Percentiles rank a stretch among this genome's conserved stretches.
Conservation (phyloP, 2,113 vertebrate genomes). For the Brachyistius frenatus region DNA sequence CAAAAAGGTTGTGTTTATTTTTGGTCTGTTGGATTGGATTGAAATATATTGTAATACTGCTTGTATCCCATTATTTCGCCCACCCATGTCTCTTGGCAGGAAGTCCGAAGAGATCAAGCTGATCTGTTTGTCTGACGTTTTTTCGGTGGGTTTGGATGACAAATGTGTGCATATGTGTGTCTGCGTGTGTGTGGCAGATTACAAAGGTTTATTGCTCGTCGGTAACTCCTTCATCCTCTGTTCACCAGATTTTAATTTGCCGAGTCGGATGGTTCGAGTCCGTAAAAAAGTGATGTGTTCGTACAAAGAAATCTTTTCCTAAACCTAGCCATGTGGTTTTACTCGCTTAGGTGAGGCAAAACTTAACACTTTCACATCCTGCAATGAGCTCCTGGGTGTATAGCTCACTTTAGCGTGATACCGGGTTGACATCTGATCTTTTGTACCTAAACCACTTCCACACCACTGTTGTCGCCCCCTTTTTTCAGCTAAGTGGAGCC, state of each 20-base stretch:
- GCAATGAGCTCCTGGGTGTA: too few relatives aligned
- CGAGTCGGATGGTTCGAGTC: not conserved
- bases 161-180: slow-evolving; percentile 31
- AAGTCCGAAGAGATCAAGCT: slow-evolving; percentile 36
- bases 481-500: too few relatives aligned
- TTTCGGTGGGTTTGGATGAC: slow-evolving; percentile 33
- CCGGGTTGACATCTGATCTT: too few relatives aligned
- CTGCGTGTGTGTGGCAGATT: slow-evolving; percentile 24
- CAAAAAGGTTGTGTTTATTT: slow-evolving; percentile 24
- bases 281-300: too few relatives aligned
- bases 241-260: slow-evolving; percentile 19
- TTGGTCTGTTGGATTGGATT: not conserved
- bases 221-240: slow-evolving; percentile 23
- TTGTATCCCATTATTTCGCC: not conserved
- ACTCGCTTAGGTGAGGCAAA: too few relatives aligned
- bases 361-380: too few relatives aligned
- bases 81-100: slow-evolving; percentile 21
- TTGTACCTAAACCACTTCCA: too few relatives aligned
- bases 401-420: too few relatives aligned
- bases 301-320: too few relatives aligned
- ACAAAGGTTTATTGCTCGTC: slow-evolving; percentile 22
- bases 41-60: not conserved
- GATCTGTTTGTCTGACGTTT: slow-evolving; percentile 41
- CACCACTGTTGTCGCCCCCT: too few relatives aligned
- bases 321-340: too few relatives aligned